phyloP scores from a whole-genome alignment of 2,797 vertebrate species.

The Otolemur crassicaudatus region DNA sequence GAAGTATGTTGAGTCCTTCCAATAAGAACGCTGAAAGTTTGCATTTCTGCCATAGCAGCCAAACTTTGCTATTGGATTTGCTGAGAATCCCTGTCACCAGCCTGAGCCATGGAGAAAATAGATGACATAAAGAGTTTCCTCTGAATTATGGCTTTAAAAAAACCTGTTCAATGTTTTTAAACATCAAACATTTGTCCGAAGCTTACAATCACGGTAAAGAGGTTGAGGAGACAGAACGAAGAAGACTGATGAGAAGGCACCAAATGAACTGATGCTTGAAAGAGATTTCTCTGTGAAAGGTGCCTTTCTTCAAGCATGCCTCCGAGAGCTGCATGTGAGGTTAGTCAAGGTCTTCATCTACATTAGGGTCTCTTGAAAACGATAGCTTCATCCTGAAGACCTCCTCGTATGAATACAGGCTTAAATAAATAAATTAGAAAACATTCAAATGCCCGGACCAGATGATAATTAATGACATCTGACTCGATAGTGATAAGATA shows the following conservation, averaged over 20 bases:
- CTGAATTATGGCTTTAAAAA: not conserved
- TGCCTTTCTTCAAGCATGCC: not conserved
- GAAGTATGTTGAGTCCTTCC: not conserved
- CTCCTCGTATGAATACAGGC: not conserved
- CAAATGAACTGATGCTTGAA: not conserved
- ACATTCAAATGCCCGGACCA: not conserved
- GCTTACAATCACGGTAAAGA: not conserved
- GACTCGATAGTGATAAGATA: not conserved
- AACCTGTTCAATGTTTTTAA: not conserved
- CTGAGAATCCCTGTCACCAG: not conserved
- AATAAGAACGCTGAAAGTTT: not conserved
- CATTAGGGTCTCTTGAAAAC: constrained; percentile 2
- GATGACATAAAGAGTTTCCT: not conserved
- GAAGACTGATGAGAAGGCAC: not conserved
- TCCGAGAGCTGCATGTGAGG: not conserved
- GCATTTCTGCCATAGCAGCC: not conserved
- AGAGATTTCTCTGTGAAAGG: not conserved
- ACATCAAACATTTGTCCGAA: not conserved
- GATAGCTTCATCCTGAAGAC: not conserved
- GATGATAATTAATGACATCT: constrained; percentile 14
- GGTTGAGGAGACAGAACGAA: not conserved
- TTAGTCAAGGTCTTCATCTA: not conserved
- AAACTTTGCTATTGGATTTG: not conserved
- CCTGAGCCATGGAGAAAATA: not conserved
- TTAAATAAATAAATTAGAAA: constrained; percentile 49